Evolutionary conservation across 23 tunicate species (phyloP).

Genomic region (Clavelina lepadiformis): DNA sequence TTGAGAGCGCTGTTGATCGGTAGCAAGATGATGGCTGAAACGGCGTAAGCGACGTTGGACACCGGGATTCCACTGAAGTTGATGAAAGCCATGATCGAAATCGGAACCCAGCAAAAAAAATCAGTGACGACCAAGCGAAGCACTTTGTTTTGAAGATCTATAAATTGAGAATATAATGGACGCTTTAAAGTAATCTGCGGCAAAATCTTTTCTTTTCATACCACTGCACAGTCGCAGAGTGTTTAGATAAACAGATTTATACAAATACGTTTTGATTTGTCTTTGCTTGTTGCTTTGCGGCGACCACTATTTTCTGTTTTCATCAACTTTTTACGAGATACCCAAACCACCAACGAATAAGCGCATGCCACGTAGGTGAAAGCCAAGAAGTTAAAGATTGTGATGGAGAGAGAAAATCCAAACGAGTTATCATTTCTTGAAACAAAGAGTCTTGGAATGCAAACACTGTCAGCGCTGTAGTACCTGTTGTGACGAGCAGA

Average conservation of each 20-base stretch:
- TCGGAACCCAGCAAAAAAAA: conserved; percentile 19
- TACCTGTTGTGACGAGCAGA: too few species aligned
- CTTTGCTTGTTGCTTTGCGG: too few species aligned
- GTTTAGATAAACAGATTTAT: too few species aligned
- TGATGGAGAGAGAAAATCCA: conserved; percentile 44
- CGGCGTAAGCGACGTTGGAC: conserved; percentile 7
- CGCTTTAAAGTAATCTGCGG: too few species aligned
- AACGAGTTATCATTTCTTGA: conserved; percentile 25
- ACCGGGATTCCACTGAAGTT: conserved; percentile 2
- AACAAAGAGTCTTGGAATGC: conserved; percentile 57
- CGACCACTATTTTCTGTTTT: too few species aligned
- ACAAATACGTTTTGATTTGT: too few species aligned
- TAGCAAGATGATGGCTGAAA: conserved; percentile 6
- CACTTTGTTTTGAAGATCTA: conserved; percentile 7
- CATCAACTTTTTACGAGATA: too few species aligned
- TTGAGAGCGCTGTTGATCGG: conserved; percentile 20
- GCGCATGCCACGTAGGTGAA: conserved; percentile 48
- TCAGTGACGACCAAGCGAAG: conserved; percentile 9
- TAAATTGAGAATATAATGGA: too few species aligned
- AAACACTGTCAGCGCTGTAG: conserved; percentile 69
- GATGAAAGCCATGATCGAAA: conserved; percentile 7
- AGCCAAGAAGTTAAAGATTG: conserved; percentile 36
- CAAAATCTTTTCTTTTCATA: too few species aligned
- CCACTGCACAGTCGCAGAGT: too few species aligned
- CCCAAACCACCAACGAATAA: conserved; percentile 20